phyloP scores from a whole-genome alignment of 1,140 invertebrate genomes.

The Apis mellifera region DNA sequence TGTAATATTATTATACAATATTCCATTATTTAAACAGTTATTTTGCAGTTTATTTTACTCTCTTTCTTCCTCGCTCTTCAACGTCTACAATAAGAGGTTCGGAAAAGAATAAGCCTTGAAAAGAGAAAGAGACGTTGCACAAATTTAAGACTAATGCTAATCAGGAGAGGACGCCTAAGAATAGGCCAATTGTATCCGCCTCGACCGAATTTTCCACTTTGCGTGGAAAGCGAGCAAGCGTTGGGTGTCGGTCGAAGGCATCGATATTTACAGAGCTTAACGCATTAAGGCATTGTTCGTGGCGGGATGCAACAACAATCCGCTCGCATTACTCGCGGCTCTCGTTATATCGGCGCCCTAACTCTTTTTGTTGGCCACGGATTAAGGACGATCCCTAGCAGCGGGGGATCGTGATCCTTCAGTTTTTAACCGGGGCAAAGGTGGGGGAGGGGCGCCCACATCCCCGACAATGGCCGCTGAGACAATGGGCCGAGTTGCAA shows the following conservation, averaged over 20 bases:
- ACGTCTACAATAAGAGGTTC: too few relatives aligned
- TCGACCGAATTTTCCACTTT: too few relatives aligned
- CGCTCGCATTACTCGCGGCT: conserved; percentile 56
- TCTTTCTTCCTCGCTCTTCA: too few relatives aligned
- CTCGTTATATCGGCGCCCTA: conserved; percentile 65
- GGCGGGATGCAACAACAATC: conserved; percentile 55
- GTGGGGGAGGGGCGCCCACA: conserved; percentile 31
- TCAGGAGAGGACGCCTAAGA: too few relatives aligned
- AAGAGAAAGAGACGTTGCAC: too few relatives aligned
- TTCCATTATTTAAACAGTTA: too few relatives aligned
- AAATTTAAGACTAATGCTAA: too few relatives aligned
- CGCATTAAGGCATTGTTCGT: conserved; percentile 52
- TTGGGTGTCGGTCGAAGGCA: not conserved
- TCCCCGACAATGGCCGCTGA: conserved; percentile 20
- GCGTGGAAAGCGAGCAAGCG: too few relatives aligned
- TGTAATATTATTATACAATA: too few relatives aligned
- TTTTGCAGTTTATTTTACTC: too few relatives aligned
- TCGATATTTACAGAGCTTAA: conserved; percentile 41
- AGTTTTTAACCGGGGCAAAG: conserved; percentile 1
- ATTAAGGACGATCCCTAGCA: conserved; percentile 63
- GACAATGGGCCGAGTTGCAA: conserved; percentile 15
- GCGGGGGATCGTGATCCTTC: conserved; percentile 13
- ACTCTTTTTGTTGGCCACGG: conserved; percentile 69
- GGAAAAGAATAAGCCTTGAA: too few relatives aligned
- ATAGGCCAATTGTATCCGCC: too few relatives aligned